Evolutionary conservation across 2,888 invertebrate genomes (phyloP).

Genomic region (Cerastis rubricosa): DNA sequence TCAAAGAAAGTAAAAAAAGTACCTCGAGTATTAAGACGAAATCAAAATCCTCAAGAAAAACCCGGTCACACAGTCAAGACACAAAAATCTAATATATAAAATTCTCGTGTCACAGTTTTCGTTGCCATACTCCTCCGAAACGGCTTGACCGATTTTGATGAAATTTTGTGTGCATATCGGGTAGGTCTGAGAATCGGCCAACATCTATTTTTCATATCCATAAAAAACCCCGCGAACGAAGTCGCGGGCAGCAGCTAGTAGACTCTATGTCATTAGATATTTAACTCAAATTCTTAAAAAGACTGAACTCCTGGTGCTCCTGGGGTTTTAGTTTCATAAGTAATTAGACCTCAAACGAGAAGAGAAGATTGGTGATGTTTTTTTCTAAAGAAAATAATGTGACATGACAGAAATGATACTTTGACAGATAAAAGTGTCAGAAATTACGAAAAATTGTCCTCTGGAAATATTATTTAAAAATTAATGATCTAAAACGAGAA

Average conservation of each 20-base stretch:
- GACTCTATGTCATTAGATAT: not conserved
- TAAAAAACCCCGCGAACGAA: too few species aligned
- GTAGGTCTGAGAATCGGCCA: too few species aligned
- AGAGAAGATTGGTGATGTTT: not conserved
- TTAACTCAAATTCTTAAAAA: not conserved
- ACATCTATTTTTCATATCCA: too few species aligned
- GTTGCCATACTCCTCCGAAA: too few species aligned
- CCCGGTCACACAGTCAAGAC: not conserved
- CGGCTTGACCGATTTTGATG: too few species aligned
- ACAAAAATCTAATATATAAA: too few species aligned
- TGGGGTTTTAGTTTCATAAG: not conserved
- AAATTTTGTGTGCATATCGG: too few species aligned
- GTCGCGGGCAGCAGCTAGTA: too few species aligned
- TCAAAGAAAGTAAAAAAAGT: too few species aligned
- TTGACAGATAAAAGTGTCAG: conserved; percentile 33
- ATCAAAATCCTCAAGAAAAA: not conserved
- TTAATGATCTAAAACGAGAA: not conserved
- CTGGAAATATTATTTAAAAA: not conserved
- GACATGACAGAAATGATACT: conserved; percentile 2
- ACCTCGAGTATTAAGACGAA: not conserved
- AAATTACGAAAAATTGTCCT: conserved; percentile 9
- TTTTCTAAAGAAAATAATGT: conserved; percentile 14
- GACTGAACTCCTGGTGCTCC: not conserved
- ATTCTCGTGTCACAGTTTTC: too few species aligned
- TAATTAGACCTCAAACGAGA: conserved; percentile 4